A percentile compares a stretch with the other conserved stretches of the same genome.
These are phyloP conservation scores for Cecropterus lyciades DNA, from an alignment of 1,140 invertebrate genomes.

Conservation along the genomic window DNA sequence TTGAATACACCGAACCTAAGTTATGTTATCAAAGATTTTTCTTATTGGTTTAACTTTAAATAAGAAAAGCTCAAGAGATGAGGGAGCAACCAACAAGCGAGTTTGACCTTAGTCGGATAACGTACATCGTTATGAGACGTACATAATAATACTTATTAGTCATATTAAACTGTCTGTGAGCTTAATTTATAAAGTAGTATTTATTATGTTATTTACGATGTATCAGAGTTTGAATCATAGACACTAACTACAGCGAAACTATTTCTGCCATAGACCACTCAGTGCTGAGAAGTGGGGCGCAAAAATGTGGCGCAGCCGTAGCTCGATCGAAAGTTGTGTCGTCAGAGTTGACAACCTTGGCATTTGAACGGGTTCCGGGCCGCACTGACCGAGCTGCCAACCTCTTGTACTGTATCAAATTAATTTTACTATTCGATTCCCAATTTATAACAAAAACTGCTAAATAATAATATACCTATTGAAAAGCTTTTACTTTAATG, in stretches of 20 bases:
- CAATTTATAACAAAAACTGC: background rate
- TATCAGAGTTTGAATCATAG: background rate
- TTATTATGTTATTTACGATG: background rate
- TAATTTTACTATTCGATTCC: constrained; percentile 10
- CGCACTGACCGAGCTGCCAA: constrained; percentile 56
- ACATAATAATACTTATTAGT: too few relatives aligned
- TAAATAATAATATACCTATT: background rate
- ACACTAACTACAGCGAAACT: background rate
- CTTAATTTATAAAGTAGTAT: too few relatives aligned
- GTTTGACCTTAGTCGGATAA: too few relatives aligned
- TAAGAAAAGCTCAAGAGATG: too few relatives aligned
- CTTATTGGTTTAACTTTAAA: too few relatives aligned
- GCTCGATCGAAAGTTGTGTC: constrained; percentile 79
- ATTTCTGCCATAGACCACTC: constrained; percentile 13
- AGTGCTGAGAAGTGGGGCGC: constrained; percentile 62
- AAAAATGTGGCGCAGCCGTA: constrained; percentile 74
- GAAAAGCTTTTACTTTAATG: background rate
- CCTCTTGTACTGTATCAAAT: constrained; percentile 35
- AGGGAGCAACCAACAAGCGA: too few relatives aligned
- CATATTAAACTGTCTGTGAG: too few relatives aligned
- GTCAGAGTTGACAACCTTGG: constrained; percentile 82
- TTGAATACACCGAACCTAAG: too few relatives aligned
- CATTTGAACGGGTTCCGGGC: constrained; percentile 81
- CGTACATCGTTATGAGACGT: too few relatives aligned
- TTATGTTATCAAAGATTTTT: too few relatives aligned